Evolutionary conservation across 2,888 invertebrate genomes (phyloP), one percentile per base, ranked within the genome.

Genomic region (Endotricha flammealis): DNA sequence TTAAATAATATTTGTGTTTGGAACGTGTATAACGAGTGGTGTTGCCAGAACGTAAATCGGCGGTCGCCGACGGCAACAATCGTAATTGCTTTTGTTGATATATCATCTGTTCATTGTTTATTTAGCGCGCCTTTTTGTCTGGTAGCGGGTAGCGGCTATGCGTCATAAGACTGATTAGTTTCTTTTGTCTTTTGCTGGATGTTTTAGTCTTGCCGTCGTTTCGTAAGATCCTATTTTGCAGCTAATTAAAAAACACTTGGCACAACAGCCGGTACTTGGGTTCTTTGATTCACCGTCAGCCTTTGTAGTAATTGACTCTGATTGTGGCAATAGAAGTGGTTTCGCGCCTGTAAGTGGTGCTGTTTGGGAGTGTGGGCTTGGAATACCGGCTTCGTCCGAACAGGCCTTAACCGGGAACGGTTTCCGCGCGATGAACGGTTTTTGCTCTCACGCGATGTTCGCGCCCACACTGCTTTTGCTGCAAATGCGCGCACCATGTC

Each of bases 401-500:
- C 16, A 16, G 16, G 16, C 16, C 16, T 25, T 25, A 32, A 24
- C 25, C 14, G 29, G 11, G 11, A 28, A 16, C 32, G 8, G 27
- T 27, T 27, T 7, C 27, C 27, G 6, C 27, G 7, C 12, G 10
- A 6, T 10, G 14, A 12, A 8, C 7, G 23, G 22, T 7, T 17
- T 8, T 20, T 20, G 33, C 36, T 32, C 44, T 38, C 70, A 65
- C 66, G 71, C 68, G 55, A 65, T 64, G 62, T 56, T 49, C 46
- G 57, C 77, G 69, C 81, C 77, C 76, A 76, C 78, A 64, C 69
- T 46, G 54, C 49, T 51, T 57, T 56, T 11, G 53, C 61, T 61
- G 76, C 80, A 82, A 87, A 86, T 86, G 87, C 86, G 77, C 73
- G 64, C 79, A 61, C 77, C 85, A 72, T 87, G 87, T 87, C 75